These are phyloP conservation scores for Folsomia manolachei DNA, from an alignment of 2,888 invertebrate genomes.

Conservation along the genomic window DNA sequence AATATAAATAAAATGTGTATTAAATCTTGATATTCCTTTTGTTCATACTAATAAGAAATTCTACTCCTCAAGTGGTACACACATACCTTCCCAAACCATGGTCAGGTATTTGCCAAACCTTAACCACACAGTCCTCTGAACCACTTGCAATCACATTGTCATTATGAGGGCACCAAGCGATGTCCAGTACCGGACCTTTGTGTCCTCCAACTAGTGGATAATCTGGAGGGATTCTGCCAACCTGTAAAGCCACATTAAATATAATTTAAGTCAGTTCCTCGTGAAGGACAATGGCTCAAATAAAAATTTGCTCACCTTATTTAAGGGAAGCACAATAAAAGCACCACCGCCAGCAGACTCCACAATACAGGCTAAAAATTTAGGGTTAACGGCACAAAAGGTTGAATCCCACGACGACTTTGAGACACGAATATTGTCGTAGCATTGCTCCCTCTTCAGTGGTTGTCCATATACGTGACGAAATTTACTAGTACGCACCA, in stretches of 20 bases:
- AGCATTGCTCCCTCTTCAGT: slow-evolving; percentile 92
- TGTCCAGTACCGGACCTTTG: slow-evolving; percentile 92
- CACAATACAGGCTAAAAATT: slow-evolving; percentile 94
- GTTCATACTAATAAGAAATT: background rate
- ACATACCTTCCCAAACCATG: slow-evolving; percentile 67
- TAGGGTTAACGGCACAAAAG: slow-evolving; percentile 97
- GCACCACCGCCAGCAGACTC: slow-evolving; percentile 96
- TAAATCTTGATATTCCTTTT: too few relatives aligned
- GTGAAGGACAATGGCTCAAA: slow-evolving; percentile 18
- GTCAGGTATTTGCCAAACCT: slow-evolving; percentile 95
- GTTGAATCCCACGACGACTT: slow-evolving; percentile 98
- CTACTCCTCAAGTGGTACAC: background rate
- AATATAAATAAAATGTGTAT: background rate
- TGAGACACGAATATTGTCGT: slow-evolving; percentile 94
- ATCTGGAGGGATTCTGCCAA: slow-evolving; percentile 90
- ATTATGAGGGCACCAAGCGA: slow-evolving; percentile 97
- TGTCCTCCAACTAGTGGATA: slow-evolving; percentile 94
- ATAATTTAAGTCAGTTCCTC: background rate
- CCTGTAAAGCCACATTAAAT: slow-evolving; percentile 61
- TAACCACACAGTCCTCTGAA: slow-evolving; percentile 94
- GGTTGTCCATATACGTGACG: slow-evolving; percentile 92
- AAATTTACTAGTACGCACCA: slow-evolving; percentile 95
- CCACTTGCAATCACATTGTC: slow-evolving; percentile 97
- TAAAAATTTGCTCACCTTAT: slow-evolving; percentile 66
- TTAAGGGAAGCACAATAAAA: slow-evolving; percentile 89